phyloP scores from a whole-genome alignment of 2,888 invertebrate genomes.

The Brachynemurus nebulosus region DNA sequence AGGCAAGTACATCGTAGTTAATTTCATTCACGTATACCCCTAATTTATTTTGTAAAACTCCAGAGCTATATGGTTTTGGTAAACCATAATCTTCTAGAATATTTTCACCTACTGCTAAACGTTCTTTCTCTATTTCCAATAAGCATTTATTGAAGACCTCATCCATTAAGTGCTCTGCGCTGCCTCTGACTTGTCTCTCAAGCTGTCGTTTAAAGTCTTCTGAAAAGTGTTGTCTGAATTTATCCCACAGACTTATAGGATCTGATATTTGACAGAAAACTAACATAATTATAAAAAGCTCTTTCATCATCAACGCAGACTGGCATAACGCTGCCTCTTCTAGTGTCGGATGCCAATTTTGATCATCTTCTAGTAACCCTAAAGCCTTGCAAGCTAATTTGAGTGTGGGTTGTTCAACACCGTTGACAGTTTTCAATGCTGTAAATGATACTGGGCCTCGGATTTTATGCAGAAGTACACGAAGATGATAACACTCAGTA shows the following conservation, averaged over 20 bases:
- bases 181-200: neutral
- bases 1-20: slow-evolving; percentile 13
- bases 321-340: slow-evolving; percentile 19
- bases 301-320: slow-evolving; percentile 15
- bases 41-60: slow-evolving; percentile 2
- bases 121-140: too few species aligned
- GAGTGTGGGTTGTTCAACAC: slow-evolving; percentile 19
- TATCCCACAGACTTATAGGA: slow-evolving; percentile 18
- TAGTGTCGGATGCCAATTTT: slow-evolving; percentile 22
- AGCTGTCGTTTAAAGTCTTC: slow-evolving; percentile 18
- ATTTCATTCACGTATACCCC: slow-evolving; percentile 12
- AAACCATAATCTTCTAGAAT: too few species aligned
- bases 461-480: slow-evolving; percentile 20
- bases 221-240: slow-evolving; percentile 17
- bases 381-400: slow-evolving; percentile 20
- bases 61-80: slow-evolving; percentile 13
- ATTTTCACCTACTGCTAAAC: too few species aligned
- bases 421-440: slow-evolving; percentile 23
- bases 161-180: slow-evolving; percentile 8
- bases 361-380: slow-evolving; percentile 25
- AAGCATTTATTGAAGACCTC: slow-evolving; percentile 15
- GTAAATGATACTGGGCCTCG: slow-evolving; percentile 23
- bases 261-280: slow-evolving; percentile 14
- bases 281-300: slow-evolving; percentile 19
- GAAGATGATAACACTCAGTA: slow-evolving; percentile 14